These are phyloP conservation scores for Urosaurus nigricauda DNA, from an alignment of 2,797 vertebrate genomes.

Conservation along the genomic window DNA sequence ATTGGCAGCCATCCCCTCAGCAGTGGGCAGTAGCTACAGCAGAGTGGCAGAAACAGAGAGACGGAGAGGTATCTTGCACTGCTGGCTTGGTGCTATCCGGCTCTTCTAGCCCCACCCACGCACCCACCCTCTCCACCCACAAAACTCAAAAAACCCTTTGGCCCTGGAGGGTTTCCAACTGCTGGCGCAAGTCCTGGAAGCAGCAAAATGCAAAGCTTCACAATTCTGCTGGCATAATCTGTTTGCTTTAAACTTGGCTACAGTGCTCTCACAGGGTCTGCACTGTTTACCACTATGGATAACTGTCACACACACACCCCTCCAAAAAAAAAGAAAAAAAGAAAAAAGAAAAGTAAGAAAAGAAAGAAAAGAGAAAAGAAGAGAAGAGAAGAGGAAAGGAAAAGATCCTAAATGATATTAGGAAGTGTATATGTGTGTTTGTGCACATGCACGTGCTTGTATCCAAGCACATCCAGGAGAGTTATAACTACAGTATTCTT, in stretches of 20 bases:
- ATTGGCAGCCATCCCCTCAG: constrained; percentile 69
- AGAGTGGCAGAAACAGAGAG: constrained; percentile 46
- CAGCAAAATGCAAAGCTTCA: constrained; percentile 79
- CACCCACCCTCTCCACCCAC: constrained; percentile 71
- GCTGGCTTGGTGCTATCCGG: constrained; percentile 79
- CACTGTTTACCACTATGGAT: constrained; percentile 76
- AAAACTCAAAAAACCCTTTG: constrained; percentile 77
- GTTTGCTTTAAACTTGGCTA: constrained; percentile 76
- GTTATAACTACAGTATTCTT: neutral
- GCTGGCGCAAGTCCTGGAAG: constrained; percentile 88
- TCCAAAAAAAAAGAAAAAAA: neutral
- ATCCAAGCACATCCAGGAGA: neutral
- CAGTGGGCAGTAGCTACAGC: constrained; percentile 51
- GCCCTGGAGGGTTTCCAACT: constrained; percentile 90
- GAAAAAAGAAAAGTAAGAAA: neutral
- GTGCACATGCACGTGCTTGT: no score
- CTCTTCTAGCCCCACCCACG: constrained; percentile 73
- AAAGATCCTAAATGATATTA: neutral
- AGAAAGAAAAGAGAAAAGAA: neutral
- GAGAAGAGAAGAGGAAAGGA: neutral
- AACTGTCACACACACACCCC: no score
- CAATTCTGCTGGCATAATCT: constrained; percentile 81
- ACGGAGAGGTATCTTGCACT: constrained; percentile 80
- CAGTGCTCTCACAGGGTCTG: constrained; percentile 75
- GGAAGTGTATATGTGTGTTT: no score